A percentile compares a stretch with the other conserved stretches of the same genome.
Evolutionary conservation across 2,888 invertebrate species (phyloP).

Genomic region (Abscondita cerata): DNA sequence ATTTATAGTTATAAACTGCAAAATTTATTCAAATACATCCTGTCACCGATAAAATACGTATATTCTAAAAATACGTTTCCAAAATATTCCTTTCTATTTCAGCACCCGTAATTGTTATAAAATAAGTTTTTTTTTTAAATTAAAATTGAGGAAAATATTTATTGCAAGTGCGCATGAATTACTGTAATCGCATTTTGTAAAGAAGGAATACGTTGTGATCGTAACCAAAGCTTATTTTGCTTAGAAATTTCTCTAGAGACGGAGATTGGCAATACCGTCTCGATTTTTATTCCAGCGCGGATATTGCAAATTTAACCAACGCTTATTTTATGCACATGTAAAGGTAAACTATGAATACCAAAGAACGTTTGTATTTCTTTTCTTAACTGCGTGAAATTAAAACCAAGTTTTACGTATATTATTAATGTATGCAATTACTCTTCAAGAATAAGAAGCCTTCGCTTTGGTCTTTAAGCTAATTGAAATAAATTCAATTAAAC

Average conservation of each 20-base stretch:
- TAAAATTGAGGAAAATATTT: background rate
- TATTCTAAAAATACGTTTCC: background rate
- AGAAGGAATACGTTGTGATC: constrained; percentile 13
- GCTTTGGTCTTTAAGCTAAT: constrained; percentile 36
- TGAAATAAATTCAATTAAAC: constrained; percentile 47
- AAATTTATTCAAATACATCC: constrained; percentile 13
- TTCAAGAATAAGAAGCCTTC: constrained; percentile 19
- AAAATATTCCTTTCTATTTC: background rate
- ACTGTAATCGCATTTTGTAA: constrained; percentile 9
- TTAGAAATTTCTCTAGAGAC: constrained; percentile 13
- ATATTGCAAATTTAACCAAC: too few species aligned
- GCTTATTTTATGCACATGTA: too few species aligned
- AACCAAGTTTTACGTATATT: background rate
- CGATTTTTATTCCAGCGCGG: too few species aligned
- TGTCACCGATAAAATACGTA: constrained; percentile 7
- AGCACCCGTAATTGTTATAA: background rate
- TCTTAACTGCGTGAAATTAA: background rate
- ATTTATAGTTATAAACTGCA: constrained; percentile 2
- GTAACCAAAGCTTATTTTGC: constrained; percentile 5
- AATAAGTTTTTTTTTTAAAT: background rate
- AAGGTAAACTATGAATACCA: too few species aligned
- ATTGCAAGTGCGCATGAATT: background rate
- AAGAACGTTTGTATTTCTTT: background rate
- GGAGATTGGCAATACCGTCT: too few species aligned
- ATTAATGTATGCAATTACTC: constrained; percentile 23